Conservation (phyloP, 2,888 invertebrate genomes). For the Amphipoea lucens region DNA sequence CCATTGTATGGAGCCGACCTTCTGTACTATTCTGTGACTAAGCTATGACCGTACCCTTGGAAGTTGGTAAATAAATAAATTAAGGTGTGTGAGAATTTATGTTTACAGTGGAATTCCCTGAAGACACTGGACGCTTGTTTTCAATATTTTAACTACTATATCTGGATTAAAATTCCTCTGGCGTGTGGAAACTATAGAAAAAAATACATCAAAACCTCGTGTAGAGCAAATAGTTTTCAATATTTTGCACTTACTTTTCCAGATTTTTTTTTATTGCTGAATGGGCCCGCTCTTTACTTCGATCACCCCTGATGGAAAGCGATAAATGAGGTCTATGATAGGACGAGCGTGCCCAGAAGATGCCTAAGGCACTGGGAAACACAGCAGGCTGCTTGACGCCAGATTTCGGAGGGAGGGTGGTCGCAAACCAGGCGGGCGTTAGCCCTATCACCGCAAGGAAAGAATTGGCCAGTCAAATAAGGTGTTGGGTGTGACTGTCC, state of each 20-base stretch:
- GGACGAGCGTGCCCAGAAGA: too few species aligned
- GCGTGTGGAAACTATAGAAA: slow-evolving; percentile 9
- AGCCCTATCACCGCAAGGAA: too few species aligned
- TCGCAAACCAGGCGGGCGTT: too few species aligned
- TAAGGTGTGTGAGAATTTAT: slow-evolving; percentile 68
- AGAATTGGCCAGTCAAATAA: too few species aligned
- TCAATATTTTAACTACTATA: slow-evolving; percentile 58
- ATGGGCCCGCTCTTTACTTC: too few species aligned
- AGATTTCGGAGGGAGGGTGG: too few species aligned
- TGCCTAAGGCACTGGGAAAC: too few species aligned
- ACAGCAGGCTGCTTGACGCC: too few species aligned
- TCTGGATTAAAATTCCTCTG: slow-evolving; percentile 12
- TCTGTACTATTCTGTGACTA: slow-evolving; percentile 21
- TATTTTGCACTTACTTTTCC: background rate
- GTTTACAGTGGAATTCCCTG: slow-evolving; percentile 65
- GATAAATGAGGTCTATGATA: too few species aligned
- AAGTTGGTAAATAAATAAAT: slow-evolving; percentile 73
- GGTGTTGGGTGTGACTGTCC: too few species aligned
- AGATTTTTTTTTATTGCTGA: background rate
- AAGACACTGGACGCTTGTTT: slow-evolving; percentile 42
- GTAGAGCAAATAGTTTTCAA: background rate
- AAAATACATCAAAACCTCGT: slow-evolving; percentile 4
- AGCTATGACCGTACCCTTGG: slow-evolving; percentile 54
- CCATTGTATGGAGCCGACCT: background rate
- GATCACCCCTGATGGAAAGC: too few species aligned